Evolutionary conservation across 2,888 invertebrate genomes (phyloP).

Genomic region (Rhogogaster chlorosoma): DNA sequence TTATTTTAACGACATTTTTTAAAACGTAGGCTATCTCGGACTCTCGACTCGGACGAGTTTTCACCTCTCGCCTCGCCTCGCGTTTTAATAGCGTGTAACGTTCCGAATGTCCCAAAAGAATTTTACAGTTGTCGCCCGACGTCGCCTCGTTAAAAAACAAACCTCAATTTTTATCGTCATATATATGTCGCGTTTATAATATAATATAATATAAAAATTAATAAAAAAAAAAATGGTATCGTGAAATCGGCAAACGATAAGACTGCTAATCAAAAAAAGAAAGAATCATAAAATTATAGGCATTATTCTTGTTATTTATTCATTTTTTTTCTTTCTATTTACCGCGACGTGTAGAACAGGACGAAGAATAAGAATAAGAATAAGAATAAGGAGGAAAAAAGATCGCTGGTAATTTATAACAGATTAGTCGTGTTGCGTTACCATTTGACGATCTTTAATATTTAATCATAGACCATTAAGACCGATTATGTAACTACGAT

Average conservation of each 20-base stretch:
- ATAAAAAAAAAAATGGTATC: background rate
- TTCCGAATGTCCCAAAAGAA: conserved; percentile 8
- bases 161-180: background rate
- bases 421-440: conserved; percentile 41
- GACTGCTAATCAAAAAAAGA: too few species aligned
- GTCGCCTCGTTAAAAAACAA: background rate
- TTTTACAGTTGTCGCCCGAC: background rate
- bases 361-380: too few species aligned
- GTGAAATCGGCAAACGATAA: background rate
- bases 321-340: background rate
- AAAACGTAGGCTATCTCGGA: conserved; percentile 3
- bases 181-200: background rate
- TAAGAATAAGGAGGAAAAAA: background rate
- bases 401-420: conserved; percentile 22
- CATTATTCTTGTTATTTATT: background rate
- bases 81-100: background rate
- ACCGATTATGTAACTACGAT: conserved; percentile 26
- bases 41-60: conserved; percentile 17
- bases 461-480: conserved; percentile 45
- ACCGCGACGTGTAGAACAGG: background rate
- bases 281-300: too few species aligned
- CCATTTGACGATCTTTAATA: conserved; percentile 39
- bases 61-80: conserved; percentile 2
- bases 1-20: conserved; percentile 42
- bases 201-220: too few species aligned